Evolutionary conservation across 2,113 vertebrate species (phyloP).

Genomic region (Oryzias woworae): DNA sequence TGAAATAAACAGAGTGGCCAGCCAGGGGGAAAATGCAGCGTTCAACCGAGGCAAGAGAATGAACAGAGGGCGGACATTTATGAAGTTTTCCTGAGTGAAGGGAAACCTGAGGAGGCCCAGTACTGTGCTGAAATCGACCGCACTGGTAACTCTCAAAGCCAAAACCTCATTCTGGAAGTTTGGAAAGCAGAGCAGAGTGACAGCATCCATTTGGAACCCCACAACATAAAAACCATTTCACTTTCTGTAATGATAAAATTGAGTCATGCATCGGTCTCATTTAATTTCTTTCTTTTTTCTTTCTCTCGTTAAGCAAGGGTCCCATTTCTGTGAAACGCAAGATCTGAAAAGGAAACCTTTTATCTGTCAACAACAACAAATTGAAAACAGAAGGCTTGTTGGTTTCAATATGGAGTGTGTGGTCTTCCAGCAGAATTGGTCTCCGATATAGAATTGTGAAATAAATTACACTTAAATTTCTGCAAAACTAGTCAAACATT

Average conservation of each 20-base stretch:
- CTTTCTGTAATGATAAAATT: slow-evolving; percentile 54
- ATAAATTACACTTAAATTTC: slow-evolving; percentile 19
- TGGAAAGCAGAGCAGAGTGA: slow-evolving; percentile 63
- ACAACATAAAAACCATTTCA: slow-evolving; percentile 77
- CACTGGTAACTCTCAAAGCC: slow-evolving; percentile 57
- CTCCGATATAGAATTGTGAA: slow-evolving; percentile 43
- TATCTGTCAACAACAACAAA: slow-evolving; percentile 60
- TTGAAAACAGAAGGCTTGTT: slow-evolving; percentile 45
- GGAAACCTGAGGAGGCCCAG: slow-evolving; percentile 66
- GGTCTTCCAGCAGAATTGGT: slow-evolving; percentile 31
- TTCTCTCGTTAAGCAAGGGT: neutral
- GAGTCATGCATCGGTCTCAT: slow-evolving; percentile 26
- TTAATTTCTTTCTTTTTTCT: neutral
- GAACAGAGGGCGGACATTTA: slow-evolving; percentile 41
- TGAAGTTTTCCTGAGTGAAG: slow-evolving; percentile 35
- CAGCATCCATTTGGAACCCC: slow-evolving; percentile 71
- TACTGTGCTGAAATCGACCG: slow-evolving; percentile 62
- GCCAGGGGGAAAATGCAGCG: slow-evolving; percentile 6
- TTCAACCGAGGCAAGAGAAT: slow-evolving; percentile 24
- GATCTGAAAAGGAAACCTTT: slow-evolving; percentile 58
- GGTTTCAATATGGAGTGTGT: slow-evolving; percentile 48
- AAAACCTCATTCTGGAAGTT: slow-evolving; percentile 65
- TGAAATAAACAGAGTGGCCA: slow-evolving; percentile 26
- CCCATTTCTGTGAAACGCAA: slow-evolving; percentile 46
- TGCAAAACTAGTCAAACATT: slow-evolving; percentile 37